Base-by-base conservation (phyloP, 1,140 invertebrate species). In the Drosophila murphyi region DNA sequence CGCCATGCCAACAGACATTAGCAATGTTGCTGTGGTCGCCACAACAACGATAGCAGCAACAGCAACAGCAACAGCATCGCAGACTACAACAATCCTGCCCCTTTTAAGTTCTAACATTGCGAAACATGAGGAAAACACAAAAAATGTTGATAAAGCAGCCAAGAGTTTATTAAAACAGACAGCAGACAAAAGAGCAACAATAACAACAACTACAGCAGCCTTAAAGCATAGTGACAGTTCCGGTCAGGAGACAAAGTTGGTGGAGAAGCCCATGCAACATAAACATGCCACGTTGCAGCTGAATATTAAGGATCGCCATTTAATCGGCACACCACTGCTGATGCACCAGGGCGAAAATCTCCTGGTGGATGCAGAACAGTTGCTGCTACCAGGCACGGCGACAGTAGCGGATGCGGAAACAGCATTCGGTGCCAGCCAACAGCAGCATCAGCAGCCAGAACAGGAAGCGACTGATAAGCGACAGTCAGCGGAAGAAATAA, bases 341-440 rank as follows among this genome's bases (percentile, higher is more conserved):
- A 92, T 91, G 87, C 90, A 92, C 55, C 88, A 92, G 77, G 90
- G 90, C 74, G 81, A 91, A 59, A 91, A 92, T 78, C 69, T 89
- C 31, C 61, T 89, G 52, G 86, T 89, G 37, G 85, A 89, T 57
- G 85, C 85, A 1, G 85, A 89, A 63, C 85, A 89, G 48, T 69
- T 89, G 69, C 50, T 89, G 62, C 60, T 89, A 50, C 85, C 85
- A n/a, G 85, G 85, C 48, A 89, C 85, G 51, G 85, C 85, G 41
- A 89, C 85, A 4, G 85, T 89, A 43, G 85, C 80, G 68, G 85
- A 85, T 80, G 72, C 69, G 61, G 76, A 71, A 37, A 61, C 65
- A 37, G 54, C 65, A 59, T 69, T 88, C 80, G 88, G 72, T 43
- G 34, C 10, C 43, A 78, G 87, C 89, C 89, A 85, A 50, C 52